A percentile compares a stretch with the other conserved stretches of the same genome.
Evolutionary conservation across 2,888 invertebrate genomes (phyloP).

Genomic region (Xanthia togata): DNA sequence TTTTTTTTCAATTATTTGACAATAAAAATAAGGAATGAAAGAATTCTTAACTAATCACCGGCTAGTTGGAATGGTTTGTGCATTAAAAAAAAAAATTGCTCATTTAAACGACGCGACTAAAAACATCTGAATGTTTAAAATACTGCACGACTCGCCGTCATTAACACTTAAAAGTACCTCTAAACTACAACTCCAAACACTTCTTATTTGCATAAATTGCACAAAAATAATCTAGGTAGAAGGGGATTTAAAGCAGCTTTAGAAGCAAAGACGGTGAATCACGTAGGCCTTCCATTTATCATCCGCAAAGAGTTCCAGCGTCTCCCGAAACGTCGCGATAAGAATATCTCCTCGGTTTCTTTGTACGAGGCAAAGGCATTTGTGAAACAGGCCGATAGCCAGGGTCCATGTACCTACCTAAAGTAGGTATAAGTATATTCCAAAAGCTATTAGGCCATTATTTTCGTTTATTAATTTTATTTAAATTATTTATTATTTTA

Average conservation of each 20-base stretch:
- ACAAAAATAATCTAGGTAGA: slow-evolving; percentile 36
- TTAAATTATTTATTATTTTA: background rate
- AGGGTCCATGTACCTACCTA: slow-evolving; percentile 10
- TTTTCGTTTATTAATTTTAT: background rate
- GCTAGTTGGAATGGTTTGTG: background rate
- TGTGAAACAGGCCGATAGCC: slow-evolving; percentile 48
- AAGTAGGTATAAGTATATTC: slow-evolving; percentile 4
- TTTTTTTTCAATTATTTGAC: too few relatives aligned
- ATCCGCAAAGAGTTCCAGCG: slow-evolving; percentile 74
- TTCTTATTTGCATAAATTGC: slow-evolving; percentile 31
- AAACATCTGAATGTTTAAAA: slow-evolving; percentile 1
- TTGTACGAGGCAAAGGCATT: slow-evolving; percentile 58
- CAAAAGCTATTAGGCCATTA: background rate
- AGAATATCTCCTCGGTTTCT: slow-evolving; percentile 65
- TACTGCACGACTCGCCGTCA: background rate
- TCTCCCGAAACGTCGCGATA: slow-evolving; percentile 74
- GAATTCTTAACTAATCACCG: too few relatives aligned
- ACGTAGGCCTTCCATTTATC: slow-evolving; percentile 79
- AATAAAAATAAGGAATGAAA: background rate
- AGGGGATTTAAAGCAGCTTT: slow-evolving; percentile 54
- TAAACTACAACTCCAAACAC: slow-evolving; percentile 4
- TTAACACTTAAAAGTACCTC: background rate
- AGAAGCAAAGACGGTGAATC: slow-evolving; percentile 73
- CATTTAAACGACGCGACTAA: background rate
- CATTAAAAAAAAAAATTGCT: background rate